Conservation (phyloP, 2,113 vertebrate genomes). For the Haemorhous mexicanus region DNA sequence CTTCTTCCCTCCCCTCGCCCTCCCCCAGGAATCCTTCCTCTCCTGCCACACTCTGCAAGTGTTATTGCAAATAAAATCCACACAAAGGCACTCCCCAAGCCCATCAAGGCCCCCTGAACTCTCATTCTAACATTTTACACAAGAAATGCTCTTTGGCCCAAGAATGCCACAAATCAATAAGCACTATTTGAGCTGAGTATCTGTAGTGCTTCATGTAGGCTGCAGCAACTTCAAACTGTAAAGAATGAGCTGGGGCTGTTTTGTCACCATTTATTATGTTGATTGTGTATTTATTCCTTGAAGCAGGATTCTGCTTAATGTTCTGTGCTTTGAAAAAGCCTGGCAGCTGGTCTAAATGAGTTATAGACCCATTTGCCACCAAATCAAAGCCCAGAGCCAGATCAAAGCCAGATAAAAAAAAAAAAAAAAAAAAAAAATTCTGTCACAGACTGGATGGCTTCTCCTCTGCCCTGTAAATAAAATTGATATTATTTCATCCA, state of each 20-base stretch:
- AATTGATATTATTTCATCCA: slow-evolving; percentile 77
- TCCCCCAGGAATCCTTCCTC: neutral
- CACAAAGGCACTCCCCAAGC: neutral
- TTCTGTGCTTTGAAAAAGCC: slow-evolving; percentile 45
- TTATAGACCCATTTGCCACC: slow-evolving; percentile 76
- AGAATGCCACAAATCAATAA: slow-evolving; percentile 11
- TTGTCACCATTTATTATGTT: slow-evolving; percentile 61
- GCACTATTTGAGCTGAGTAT: neutral
- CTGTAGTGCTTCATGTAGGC: neutral
- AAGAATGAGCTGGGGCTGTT: slow-evolving; percentile 27
- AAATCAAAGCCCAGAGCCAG: slow-evolving; percentile 62
- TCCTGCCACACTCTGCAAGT: neutral
- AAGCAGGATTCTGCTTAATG: slow-evolving; percentile 50
- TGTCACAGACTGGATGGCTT: slow-evolving; percentile 49
- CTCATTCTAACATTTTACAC: neutral
- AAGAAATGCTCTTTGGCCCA: neutral
- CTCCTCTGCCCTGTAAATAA: slow-evolving; percentile 70
- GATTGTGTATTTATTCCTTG: slow-evolving; percentile 62
- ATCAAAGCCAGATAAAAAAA: slow-evolving; percentile 68
- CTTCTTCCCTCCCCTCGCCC: neutral
- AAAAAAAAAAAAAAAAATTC: slow-evolving; percentile 45
- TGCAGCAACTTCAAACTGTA: neutral
- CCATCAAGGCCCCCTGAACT: neutral
- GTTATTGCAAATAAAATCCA: neutral
- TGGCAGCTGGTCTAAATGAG: slow-evolving; percentile 73